Percentiles rank a stretch among this genome's conserved stretches.
phyloP scores from a whole-genome alignment of 1,140 invertebrate species.

The Heterodera carotae region DNA sequence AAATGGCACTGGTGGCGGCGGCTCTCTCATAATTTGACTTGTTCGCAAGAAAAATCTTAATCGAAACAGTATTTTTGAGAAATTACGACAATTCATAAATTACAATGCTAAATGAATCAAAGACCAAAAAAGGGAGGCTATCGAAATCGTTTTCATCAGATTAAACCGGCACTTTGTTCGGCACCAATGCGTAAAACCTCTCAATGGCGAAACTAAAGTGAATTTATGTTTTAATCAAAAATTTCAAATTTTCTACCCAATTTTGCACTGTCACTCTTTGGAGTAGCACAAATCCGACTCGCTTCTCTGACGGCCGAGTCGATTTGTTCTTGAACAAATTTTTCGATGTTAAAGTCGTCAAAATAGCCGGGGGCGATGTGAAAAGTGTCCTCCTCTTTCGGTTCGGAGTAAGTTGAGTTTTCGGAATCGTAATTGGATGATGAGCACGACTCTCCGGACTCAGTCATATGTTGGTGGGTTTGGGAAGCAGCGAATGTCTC shows the following conservation, averaged over 20 bases:
- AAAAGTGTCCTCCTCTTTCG: background rate
- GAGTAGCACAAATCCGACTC: background rate
- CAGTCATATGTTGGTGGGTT: background rate
- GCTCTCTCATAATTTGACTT: conserved; percentile 5
- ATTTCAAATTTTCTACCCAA: background rate
- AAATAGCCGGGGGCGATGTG: background rate
- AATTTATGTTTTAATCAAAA: background rate
- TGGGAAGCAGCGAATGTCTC: background rate
- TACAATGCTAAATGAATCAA: background rate
- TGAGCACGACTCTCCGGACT: background rate
- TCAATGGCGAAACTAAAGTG: background rate
- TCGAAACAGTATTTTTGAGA: background rate
- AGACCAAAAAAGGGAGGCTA: background rate
- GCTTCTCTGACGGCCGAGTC: background rate
- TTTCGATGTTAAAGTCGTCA: background rate
- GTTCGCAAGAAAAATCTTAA: background rate
- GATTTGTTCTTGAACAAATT: background rate
- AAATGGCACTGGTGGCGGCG: conserved; percentile 11
- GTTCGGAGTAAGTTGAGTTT: background rate
- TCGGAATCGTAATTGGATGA: background rate
- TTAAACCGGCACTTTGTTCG: background rate
- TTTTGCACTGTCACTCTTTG: background rate
- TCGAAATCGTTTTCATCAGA: background rate
- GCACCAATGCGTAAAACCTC: background rate
- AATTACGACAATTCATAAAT: background rate